These are phyloP conservation scores for Drosophila borealis DNA, from an alignment of 2,888 invertebrate species.

Conservation along the genomic window DNA sequence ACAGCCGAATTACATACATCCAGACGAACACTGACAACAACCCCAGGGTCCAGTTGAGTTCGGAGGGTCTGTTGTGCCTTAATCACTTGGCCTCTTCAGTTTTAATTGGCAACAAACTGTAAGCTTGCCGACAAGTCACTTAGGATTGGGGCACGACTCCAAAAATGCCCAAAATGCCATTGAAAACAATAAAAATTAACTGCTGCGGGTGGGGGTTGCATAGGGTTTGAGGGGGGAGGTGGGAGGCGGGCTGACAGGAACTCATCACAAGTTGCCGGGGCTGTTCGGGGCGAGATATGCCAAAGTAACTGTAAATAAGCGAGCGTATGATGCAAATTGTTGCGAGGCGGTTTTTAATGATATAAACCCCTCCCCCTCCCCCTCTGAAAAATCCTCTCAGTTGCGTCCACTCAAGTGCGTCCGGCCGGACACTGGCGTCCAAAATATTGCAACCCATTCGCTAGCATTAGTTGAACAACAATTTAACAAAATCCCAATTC, in stretches of 20 bases:
- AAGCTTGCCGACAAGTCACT: slow-evolving; percentile 63
- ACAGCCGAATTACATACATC: too few relatives aligned
- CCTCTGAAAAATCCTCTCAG: neutral
- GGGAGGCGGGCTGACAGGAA: slow-evolving; percentile 2
- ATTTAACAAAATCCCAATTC: slow-evolving; percentile 54
- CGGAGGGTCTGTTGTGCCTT: slow-evolving; percentile 40
- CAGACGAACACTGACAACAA: slow-evolving; percentile 19
- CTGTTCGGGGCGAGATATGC: slow-evolving; percentile 49
- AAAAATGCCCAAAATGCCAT: slow-evolving; percentile 56
- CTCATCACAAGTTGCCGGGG: slow-evolving; percentile 38
- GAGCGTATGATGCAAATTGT: slow-evolving; percentile 34
- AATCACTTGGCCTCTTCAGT: slow-evolving; percentile 78
- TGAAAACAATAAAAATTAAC: slow-evolving; percentile 67
- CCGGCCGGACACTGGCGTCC: slow-evolving; percentile 38
- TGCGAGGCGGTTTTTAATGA: slow-evolving; percentile 48
- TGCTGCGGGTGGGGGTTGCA: slow-evolving; percentile 13
- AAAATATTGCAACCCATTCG: slow-evolving; percentile 49
- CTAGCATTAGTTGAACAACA: slow-evolving; percentile 25
- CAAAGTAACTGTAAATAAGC: slow-evolving; percentile 40
- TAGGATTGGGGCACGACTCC: slow-evolving; percentile 44
- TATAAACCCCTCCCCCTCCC: slow-evolving; percentile 9
- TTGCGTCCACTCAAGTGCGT: slow-evolving; percentile 14
- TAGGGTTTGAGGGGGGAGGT: neutral
- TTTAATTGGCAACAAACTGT: slow-evolving; percentile 80
- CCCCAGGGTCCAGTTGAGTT: slow-evolving; percentile 28